phyloP scores from a whole-genome alignment of 2,797 vertebrate genomes.

The Crotalus adamanteus region DNA sequence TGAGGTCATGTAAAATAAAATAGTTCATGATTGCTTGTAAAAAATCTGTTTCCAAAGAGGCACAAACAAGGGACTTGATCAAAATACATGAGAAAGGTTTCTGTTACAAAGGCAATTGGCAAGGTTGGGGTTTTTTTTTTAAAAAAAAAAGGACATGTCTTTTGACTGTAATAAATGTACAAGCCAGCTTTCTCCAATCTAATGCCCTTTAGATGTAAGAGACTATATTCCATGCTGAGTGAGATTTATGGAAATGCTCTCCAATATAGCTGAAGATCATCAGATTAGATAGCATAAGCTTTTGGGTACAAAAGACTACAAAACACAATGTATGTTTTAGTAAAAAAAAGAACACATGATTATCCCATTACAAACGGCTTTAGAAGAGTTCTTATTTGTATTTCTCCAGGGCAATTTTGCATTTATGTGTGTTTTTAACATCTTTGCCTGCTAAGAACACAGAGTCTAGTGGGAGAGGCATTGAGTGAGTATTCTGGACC shows the following conservation, averaged over 20 bases:
- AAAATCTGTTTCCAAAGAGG: background rate
- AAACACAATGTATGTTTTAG: background rate
- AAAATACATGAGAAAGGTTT: background rate
- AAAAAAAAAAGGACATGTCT: background rate
- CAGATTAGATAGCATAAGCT: background rate
- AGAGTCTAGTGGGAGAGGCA: background rate
- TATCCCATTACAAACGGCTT: background rate
- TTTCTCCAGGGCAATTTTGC: background rate
- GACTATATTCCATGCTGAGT: background rate
- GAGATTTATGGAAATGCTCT: background rate
- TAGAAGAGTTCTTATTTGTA: background rate
- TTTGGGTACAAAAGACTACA: background rate
- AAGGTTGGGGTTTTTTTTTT: background rate
- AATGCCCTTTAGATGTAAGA: background rate
- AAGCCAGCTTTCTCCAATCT: background rate
- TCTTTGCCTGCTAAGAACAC: background rate
- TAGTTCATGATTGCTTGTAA: background rate
- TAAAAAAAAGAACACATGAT: background rate
- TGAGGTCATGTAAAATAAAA: background rate
- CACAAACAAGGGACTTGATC: background rate
- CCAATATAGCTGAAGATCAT: background rate
- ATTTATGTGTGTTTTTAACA: accelerated
- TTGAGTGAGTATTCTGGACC: background rate
- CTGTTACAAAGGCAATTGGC: background rate
- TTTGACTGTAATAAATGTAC: background rate